phyloP scores from a whole-genome alignment of 2,888 invertebrate genomes.

The Melolontha melolontha region DNA sequence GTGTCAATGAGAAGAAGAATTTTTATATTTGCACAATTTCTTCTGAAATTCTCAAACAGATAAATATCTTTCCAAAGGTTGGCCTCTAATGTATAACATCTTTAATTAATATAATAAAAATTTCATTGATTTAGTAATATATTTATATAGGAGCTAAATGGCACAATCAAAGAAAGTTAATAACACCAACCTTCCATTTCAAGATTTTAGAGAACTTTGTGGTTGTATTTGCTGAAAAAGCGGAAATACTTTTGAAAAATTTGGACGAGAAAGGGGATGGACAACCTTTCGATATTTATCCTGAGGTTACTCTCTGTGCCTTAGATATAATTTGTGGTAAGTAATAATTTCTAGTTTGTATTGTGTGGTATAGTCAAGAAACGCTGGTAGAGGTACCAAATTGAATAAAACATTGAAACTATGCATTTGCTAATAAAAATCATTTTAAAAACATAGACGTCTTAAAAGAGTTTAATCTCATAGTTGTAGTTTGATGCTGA shows the following conservation, averaged over 20 bases:
- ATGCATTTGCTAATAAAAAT: too few species aligned
- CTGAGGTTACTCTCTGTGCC: slow-evolving; percentile 55
- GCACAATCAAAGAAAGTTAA: slow-evolving; percentile 53
- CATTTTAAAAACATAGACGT: too few species aligned
- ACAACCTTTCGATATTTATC: slow-evolving; percentile 56
- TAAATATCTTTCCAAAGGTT: too few species aligned
- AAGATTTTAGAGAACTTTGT: slow-evolving; percentile 56
- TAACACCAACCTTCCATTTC: slow-evolving; percentile 59
- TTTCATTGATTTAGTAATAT: not conserved
- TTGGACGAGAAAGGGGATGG: slow-evolving; percentile 51
- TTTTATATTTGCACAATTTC: too few species aligned
- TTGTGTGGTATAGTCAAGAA: not conserved
- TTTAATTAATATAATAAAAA: not conserved
- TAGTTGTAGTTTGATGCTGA: too few species aligned
- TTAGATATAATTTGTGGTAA: slow-evolving; percentile 59
- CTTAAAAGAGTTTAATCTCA: too few species aligned
- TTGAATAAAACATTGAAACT: too few species aligned
- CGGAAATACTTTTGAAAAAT: slow-evolving; percentile 50
- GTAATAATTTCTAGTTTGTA: slow-evolving; percentile 32
- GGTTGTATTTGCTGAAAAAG: slow-evolving; percentile 55
- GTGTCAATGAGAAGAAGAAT: too few species aligned
- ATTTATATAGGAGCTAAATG: slow-evolving; percentile 51
- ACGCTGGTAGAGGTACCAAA: too few species aligned
- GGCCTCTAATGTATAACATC: too few species aligned
- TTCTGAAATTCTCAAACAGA: too few species aligned